phyloP scores from a whole-genome alignment of 2,797 vertebrate genomes.

The Dermochelys coriacea region DNA sequence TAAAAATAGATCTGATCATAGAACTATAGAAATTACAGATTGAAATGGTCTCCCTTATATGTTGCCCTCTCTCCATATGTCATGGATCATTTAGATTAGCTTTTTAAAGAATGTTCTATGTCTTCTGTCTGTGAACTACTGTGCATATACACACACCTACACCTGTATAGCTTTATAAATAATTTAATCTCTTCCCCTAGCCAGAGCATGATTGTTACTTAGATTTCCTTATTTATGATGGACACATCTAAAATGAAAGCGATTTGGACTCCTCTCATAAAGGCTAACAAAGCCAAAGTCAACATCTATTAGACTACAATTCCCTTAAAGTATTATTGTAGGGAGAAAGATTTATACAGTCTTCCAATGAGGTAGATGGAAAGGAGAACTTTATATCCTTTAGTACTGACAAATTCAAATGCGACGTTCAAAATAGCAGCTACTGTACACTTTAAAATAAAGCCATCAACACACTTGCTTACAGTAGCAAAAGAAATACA shows the following conservation, averaged over 20 bases:
- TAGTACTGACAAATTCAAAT: slow-evolving; percentile 41
- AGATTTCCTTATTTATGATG: too few species aligned
- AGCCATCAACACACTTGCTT: background rate
- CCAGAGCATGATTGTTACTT: background rate
- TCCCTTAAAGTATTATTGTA: slow-evolving; percentile 32
- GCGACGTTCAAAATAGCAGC: background rate
- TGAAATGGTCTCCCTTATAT: background rate
- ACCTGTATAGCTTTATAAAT: slow-evolving; percentile 15
- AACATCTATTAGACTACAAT: slow-evolving; percentile 29
- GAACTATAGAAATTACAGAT: background rate
- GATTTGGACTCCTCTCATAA: slow-evolving; percentile 38
- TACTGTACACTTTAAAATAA: background rate
- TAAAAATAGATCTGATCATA: background rate
- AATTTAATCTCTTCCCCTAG: background rate
- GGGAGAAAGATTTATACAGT: slow-evolving; percentile 31
- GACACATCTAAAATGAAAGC: slow-evolving; percentile 22
- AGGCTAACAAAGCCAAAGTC: slow-evolving; percentile 53
- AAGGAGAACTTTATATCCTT: slow-evolving; percentile 39
- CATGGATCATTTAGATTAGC: background rate
- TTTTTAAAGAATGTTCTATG: background rate
- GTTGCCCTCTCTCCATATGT: background rate
- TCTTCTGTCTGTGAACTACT: slow-evolving; percentile 40
- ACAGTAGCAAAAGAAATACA: background rate
- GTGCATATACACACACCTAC: background rate
- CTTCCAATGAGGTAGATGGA: background rate